These are phyloP conservation scores for Babylonia areolata DNA, from an alignment of 1,140 invertebrate genomes.

Conservation along the genomic window DNA sequence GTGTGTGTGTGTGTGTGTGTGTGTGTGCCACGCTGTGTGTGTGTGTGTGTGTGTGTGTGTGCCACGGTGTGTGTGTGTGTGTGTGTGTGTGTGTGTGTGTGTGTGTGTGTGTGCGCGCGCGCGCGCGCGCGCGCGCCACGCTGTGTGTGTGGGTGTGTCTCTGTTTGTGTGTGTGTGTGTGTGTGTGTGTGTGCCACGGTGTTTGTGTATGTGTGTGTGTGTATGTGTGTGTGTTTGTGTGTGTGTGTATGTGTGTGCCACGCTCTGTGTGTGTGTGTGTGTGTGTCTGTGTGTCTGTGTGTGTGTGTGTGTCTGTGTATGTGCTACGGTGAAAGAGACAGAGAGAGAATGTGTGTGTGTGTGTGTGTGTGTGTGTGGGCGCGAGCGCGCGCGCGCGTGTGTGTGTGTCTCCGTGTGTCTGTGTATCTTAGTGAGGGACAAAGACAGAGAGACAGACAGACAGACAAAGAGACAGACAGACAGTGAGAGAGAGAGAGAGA, in stretches of 20 bases:
- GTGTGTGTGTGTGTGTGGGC: neutral
- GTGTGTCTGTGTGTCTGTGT: too few species aligned
- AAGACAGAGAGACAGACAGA: neutral
- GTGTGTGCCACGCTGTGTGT: neutral
- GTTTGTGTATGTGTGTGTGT: neutral
- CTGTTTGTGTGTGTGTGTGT: neutral
- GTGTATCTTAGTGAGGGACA: neutral
- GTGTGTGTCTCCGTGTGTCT: too few species aligned
- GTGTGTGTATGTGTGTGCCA: neutral
- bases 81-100: neutral
- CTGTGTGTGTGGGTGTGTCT: neutral
- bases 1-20: neutral
- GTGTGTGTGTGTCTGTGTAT: too few species aligned
- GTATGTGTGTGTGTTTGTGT: conserved; percentile 1
- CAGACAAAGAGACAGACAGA: neutral
- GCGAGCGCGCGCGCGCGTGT: neutral
- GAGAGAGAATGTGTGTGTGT: neutral
- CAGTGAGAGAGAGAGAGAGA: neutral
- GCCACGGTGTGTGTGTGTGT: neutral
- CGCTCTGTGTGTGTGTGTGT: neutral
- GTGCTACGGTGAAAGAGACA: too few species aligned
- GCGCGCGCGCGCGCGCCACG: neutral
- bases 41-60: neutral
- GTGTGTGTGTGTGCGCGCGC: neutral
- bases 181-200: too few species aligned